These are phyloP conservation scores for Chaetura pelagica DNA, from an alignment of 2,113 vertebrate genomes.

Conservation along the genomic window DNA sequence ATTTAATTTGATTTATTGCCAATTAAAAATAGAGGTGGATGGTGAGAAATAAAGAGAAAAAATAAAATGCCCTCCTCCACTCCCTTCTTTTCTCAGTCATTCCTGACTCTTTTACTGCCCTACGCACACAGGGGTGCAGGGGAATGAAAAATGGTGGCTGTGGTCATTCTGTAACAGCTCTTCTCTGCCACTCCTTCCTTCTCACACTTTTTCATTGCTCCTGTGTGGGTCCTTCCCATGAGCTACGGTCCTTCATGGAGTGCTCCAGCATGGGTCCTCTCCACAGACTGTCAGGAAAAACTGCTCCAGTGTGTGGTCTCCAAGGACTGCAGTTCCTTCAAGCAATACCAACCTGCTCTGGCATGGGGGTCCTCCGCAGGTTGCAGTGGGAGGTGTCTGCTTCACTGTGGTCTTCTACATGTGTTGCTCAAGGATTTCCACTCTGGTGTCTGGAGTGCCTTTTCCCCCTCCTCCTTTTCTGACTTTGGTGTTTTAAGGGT, in stretches of 20 bases:
- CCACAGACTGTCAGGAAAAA: not conserved
- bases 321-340: not conserved
- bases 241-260: not conserved
- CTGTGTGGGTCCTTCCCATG: not conserved
- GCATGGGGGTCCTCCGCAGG: fast-evolving
- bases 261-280: not conserved
- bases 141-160: not conserved
- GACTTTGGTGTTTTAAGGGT: not conserved
- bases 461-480: not conserved
- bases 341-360: not conserved
- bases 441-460: fast-evolving
- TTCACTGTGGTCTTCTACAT: not conserved
- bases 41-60: not conserved
- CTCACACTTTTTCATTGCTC: not conserved
- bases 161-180: not conserved
- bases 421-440: not conserved
- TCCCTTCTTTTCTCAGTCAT: not conserved
- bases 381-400: not conserved
- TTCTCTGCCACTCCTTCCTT: not conserved
- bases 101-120: not conserved
- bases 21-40: not conserved
- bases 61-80: not conserved
- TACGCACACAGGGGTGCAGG: fast-evolving
- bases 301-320: not conserved
- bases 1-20: not conserved